Percentiles rank a stretch among this genome's conserved stretches.
Conservation (phyloP, 2,888 invertebrate genomes). For the Azorinus chamasolen region DNA sequence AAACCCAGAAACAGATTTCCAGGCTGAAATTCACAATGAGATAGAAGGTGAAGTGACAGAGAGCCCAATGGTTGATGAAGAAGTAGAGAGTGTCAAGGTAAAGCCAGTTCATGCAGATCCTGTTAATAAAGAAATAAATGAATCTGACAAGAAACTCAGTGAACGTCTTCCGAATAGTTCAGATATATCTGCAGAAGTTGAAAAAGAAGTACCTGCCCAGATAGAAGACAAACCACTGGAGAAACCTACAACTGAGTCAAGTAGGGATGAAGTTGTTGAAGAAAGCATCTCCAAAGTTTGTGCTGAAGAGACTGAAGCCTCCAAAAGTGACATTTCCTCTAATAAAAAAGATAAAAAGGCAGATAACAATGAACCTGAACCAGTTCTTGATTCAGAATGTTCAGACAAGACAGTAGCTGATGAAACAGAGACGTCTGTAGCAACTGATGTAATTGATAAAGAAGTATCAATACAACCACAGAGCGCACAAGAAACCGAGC, state of each 20-base stretch:
- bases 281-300: neutral
- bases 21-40: neutral
- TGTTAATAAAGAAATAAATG: slow-evolving; percentile 5
- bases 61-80: neutral
- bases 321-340: neutral
- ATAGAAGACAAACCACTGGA: neutral
- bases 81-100: neutral
- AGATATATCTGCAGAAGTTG: neutral
- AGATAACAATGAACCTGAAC: neutral
- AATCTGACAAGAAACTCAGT: slow-evolving; percentile 6
- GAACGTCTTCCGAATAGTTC: slow-evolving; percentile 18
- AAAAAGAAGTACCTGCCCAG: neutral
- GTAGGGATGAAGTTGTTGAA: neutral
- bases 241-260: neutral
- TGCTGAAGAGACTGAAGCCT: neutral
- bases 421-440: too few relatives aligned
- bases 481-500: too few relatives aligned
- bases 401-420: neutral
- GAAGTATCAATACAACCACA: too few relatives aligned
- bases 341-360: neutral
- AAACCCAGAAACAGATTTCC: neutral
- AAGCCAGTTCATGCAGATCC: slow-evolving; percentile 2
- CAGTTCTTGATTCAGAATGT: neutral
- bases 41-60: neutral
- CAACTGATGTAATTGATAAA: too few relatives aligned